Conservation (phyloP, 2,797 vertebrate genomes). For the Chloroceryle amazona region DNA sequence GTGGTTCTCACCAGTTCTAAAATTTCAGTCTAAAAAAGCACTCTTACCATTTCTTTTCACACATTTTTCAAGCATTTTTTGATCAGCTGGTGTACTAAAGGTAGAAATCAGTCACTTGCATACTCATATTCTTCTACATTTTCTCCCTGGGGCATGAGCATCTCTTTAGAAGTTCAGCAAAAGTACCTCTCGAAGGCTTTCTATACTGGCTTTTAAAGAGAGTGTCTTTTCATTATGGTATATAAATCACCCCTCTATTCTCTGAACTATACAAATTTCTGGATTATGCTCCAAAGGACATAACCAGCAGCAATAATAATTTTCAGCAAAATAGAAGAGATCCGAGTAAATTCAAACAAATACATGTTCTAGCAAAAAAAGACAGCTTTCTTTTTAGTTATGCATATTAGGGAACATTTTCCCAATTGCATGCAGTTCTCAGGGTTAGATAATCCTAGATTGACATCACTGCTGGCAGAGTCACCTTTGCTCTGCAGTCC, state of each 20-base stretch:
- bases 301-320: background rate
- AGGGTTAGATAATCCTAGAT: background rate
- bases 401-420: background rate
- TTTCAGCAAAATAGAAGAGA: background rate
- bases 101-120: background rate
- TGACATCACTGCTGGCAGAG: background rate
- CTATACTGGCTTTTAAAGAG: background rate
- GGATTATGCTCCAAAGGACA: background rate
- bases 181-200: background rate
- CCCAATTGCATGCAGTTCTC: background rate
- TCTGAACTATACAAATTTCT: background rate
- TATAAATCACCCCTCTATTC: background rate
- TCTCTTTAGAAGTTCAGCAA: background rate
- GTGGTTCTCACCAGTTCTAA: background rate
- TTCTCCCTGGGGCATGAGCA: background rate
- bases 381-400: background rate
- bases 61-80: background rate
- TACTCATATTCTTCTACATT: background rate
- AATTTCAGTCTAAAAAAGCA: background rate
- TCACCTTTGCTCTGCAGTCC: background rate
- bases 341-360: background rate
- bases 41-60: background rate
- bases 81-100: background rate
- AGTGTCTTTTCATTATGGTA: background rate
- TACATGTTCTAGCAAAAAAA: background rate